Percentiles rank a stretch among this genome's conserved stretches.
Conservation (phyloP, 2,888 invertebrate genomes). For the Drosophila cognata region DNA sequence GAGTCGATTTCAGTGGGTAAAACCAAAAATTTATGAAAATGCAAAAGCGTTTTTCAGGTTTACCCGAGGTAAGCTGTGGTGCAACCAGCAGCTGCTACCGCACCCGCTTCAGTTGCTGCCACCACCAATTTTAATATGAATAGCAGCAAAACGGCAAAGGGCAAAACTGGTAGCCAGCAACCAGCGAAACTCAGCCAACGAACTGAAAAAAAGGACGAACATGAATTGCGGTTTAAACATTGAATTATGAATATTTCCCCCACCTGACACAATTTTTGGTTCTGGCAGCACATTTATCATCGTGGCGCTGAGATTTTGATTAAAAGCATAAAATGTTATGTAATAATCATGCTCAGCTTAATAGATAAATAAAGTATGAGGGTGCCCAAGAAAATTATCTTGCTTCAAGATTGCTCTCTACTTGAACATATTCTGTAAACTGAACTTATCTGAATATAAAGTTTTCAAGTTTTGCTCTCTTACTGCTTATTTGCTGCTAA, state of each 20-base stretch:
- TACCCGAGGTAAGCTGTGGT: conserved; percentile 76
- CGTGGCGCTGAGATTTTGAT: conserved; percentile 63
- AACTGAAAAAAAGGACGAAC: conserved; percentile 47
- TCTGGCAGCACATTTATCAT: conserved; percentile 70
- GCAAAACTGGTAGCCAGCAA: conserved; percentile 59
- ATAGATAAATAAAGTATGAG: conserved; percentile 23
- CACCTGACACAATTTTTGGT: not conserved
- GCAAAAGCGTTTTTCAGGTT: conserved; percentile 80
- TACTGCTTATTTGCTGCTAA: not conserved
- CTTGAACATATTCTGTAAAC: not conserved
- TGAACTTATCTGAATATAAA: not conserved
- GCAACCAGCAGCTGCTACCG: conserved; percentile 46
- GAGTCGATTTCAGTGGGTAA: conserved; percentile 34
- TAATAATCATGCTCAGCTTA: conserved; percentile 55
- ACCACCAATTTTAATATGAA: conserved; percentile 72
- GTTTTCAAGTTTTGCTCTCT: too few species aligned
- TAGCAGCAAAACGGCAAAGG: conserved; percentile 57
- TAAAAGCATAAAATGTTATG: conserved; percentile 71
- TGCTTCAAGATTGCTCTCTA: not conserved
- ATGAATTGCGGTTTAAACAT: conserved; percentile 77
- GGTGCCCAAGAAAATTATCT: not conserved
- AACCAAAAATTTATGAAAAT: conserved; percentile 77
- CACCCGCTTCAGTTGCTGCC: conserved; percentile 17
- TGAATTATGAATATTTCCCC: conserved; percentile 73
- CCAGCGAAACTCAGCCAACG: conserved; percentile 33